A percentile compares a stretch with the other conserved stretches of the same genome.
phyloP scores from a whole-genome alignment of 64 coral and sea anemone species.

The Platygyra sinensis region DNA sequence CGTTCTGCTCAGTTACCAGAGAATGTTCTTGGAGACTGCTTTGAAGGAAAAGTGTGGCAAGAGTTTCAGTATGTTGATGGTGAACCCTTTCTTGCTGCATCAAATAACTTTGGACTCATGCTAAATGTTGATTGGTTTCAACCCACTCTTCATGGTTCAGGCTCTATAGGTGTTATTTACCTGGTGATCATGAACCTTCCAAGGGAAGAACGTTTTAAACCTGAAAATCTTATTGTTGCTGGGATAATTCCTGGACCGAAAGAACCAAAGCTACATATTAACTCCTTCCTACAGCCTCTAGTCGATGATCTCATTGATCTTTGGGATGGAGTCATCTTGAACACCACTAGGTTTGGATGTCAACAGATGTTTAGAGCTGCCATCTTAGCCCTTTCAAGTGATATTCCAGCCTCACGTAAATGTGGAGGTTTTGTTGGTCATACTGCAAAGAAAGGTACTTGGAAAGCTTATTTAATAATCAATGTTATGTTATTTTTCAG shows the following conservation, averaged over 20 bases:
- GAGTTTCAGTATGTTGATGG: constrained; percentile 55
- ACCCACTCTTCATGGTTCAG: background rate
- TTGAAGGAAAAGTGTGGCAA: constrained; percentile 50
- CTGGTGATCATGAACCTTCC: constrained; percentile 74
- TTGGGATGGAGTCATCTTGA: constrained; percentile 50
- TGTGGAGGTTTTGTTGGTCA: constrained; percentile 5
- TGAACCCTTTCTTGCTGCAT: constrained; percentile 27
- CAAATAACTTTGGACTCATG: constrained; percentile 58
- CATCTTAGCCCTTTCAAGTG: constrained; percentile 62
- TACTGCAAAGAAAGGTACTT: no score
- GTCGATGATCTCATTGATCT: constrained; percentile 56
- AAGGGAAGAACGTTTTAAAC: constrained; percentile 61
- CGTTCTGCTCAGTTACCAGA: background rate
- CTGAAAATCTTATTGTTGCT: constrained; percentile 48
- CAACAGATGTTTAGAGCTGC: constrained; percentile 50
- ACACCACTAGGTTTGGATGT: background rate
- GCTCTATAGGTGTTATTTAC: constrained; percentile 69
- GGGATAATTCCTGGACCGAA: constrained; percentile 74
- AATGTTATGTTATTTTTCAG: no score
- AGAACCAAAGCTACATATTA: constrained; percentile 51
- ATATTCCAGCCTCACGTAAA: constrained; percentile 66
- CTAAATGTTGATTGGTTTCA: constrained; percentile 53
- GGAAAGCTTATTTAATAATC: no score
- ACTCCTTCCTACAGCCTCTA: constrained; percentile 60
- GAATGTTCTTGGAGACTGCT: constrained; percentile 34